A percentile compares a stretch with the other conserved stretches of the same genome.
Conservation (phyloP, 2,888 invertebrate genomes). For the Aethes cnicana region DNA sequence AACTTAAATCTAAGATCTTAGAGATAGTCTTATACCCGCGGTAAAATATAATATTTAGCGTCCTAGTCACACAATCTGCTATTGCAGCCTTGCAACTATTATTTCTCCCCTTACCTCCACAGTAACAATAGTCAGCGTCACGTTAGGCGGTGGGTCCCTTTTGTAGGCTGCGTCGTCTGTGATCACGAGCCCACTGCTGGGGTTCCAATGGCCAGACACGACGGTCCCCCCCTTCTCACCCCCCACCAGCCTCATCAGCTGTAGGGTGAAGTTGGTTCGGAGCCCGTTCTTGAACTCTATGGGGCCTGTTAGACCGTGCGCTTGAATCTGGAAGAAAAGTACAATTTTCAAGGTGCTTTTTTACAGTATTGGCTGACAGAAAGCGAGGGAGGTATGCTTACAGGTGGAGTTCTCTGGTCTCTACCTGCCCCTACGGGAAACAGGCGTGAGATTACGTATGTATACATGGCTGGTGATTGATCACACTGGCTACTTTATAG, state of each 20-base stretch:
- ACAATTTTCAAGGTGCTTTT: background rate
- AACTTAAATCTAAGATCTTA: too few species aligned
- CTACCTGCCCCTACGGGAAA: too few species aligned
- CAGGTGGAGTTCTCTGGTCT: too few species aligned
- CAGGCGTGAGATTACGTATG: too few species aligned
- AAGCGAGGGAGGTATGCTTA: too few species aligned
- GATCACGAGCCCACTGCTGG: slow-evolving; percentile 88
- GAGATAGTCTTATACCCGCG: too few species aligned
- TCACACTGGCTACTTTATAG: too few species aligned
- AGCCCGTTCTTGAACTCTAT: slow-evolving; percentile 93
- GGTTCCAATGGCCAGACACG: slow-evolving; percentile 92
- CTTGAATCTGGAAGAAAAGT: slow-evolving; percentile 83
- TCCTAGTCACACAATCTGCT: too few species aligned
- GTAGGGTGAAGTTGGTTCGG: slow-evolving; percentile 91
- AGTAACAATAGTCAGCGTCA: slow-evolving; percentile 94
- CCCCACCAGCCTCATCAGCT: slow-evolving; percentile 90
- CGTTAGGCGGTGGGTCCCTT: slow-evolving; percentile 90
- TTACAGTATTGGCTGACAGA: too few species aligned
- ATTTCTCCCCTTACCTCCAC: slow-evolving; percentile 90
- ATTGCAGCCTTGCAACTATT: too few species aligned
- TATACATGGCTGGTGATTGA: too few species aligned
- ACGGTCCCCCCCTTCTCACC: slow-evolving; percentile 84
- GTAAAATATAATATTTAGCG: too few species aligned
- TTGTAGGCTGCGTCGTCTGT: slow-evolving; percentile 93
- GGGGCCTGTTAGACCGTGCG: slow-evolving; percentile 93